A percentile compares a stretch with the other conserved stretches of the same genome.
These are phyloP conservation scores for Chinchilla lanigera DNA, from an alignment of 2,113 vertebrate species.

Conservation along the genomic window DNA sequence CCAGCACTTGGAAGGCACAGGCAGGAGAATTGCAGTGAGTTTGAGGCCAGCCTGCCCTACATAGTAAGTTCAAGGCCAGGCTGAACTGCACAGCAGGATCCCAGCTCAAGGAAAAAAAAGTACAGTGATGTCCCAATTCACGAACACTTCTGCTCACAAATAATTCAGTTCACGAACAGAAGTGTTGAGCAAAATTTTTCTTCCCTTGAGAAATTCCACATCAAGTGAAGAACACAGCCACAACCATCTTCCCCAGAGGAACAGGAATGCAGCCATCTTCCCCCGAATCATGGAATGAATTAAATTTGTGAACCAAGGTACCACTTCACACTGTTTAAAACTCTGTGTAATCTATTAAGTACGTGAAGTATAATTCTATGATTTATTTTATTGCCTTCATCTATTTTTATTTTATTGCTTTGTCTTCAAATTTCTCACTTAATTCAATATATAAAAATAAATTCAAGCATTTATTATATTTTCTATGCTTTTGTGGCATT, in stretches of 20 bases:
- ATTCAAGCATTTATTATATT: neutral
- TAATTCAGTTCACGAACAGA: neutral
- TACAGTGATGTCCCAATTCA: neutral
- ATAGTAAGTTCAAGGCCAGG: neutral
- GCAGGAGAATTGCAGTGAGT: neutral
- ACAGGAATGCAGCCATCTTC: neutral
- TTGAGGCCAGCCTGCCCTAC: neutral
- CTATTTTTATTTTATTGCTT: neutral
- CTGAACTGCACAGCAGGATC: neutral
- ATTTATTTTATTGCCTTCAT: constrained; percentile 23
- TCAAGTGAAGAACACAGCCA: neutral
- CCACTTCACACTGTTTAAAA: neutral
- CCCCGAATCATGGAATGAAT: neutral
- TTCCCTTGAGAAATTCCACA: neutral
- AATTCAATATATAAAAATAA: neutral
- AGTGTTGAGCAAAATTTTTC: neutral
- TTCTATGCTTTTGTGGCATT: neutral
- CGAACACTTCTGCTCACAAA: neutral
- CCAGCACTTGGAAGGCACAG: neutral
- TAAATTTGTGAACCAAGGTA: neutral
- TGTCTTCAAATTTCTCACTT: neutral
- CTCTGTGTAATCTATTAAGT: neutral
- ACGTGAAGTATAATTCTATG: neutral
- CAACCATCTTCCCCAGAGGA: neutral
- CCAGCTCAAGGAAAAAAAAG: neutral